Evolutionary conservation across 1,140 invertebrate species (phyloP).

Genomic region (Drosophila orosa): DNA sequence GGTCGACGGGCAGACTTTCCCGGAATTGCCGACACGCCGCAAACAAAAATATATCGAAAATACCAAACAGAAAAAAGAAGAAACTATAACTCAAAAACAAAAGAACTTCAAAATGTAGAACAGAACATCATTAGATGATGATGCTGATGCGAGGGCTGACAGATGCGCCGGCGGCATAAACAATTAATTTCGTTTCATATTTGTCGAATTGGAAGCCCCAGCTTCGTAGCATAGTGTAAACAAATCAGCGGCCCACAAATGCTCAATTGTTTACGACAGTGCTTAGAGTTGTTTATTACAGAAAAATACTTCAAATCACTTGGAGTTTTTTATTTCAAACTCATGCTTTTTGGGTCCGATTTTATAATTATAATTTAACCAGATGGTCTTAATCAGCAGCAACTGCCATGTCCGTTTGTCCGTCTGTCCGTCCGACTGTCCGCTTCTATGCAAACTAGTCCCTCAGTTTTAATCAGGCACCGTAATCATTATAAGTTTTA

Average conservation of each 20-base stretch:
- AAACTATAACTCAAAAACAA: slow-evolving; percentile 66
- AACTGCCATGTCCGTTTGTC: background rate
- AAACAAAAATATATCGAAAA: slow-evolving; percentile 54
- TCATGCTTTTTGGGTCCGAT: background rate
- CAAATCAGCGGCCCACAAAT: slow-evolving; percentile 46
- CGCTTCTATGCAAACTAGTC: no score
- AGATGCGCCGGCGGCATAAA: slow-evolving; percentile 75
- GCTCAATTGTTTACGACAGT: slow-evolving; percentile 49
- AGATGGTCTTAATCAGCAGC: background rate
- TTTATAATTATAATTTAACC: background rate
- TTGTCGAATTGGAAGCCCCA: slow-evolving; percentile 42
- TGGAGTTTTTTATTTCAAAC: slow-evolving; percentile 11
- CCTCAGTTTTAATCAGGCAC: no score
- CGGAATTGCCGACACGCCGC: slow-evolving; percentile 62
- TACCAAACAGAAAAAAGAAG: slow-evolving; percentile 34
- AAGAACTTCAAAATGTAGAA: slow-evolving; percentile 58
- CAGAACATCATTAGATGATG: slow-evolving; percentile 59
- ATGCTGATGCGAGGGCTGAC: slow-evolving; percentile 72
- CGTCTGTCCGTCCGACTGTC: no score
- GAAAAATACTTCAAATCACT: slow-evolving; percentile 34
- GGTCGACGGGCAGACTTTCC: slow-evolving; percentile 66
- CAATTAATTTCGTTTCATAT: slow-evolving; percentile 66
- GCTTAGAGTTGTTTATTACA: slow-evolving; percentile 49
- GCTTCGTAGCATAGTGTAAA: slow-evolving; percentile 56
- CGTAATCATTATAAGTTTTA: no score